Evolutionary conservation across 2,797 vertebrate genomes (phyloP).

Genomic region (Pristis pectinata): DNA sequence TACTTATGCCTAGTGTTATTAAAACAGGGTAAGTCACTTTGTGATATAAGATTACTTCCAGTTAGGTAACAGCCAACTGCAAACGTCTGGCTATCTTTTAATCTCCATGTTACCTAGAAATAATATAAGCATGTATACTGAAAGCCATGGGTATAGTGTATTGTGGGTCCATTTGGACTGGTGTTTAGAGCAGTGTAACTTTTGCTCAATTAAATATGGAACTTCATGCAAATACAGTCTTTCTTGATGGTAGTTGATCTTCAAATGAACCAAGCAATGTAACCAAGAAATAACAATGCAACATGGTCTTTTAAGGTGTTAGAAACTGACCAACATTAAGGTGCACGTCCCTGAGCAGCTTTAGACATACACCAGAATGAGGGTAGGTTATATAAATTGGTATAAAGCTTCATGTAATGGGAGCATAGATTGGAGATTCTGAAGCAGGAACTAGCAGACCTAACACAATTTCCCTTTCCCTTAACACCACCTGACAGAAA

Average conservation of each 20-base stretch:
- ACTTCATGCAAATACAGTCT: no score
- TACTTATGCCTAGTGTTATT: not conserved
- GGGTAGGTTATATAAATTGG: not conserved
- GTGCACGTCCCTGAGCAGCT: no score
- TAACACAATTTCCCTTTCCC: not conserved
- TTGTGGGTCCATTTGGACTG: no score
- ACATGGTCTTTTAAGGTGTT: no score
- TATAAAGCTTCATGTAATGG: not conserved
- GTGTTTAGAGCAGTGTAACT: no score
- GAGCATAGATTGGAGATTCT: not conserved
- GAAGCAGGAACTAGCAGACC: not conserved
- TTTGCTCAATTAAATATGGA: no score
- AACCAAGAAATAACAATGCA: no score
- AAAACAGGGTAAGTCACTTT: not conserved
- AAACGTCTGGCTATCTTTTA: not conserved
- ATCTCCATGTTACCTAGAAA: not conserved
- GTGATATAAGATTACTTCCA: not conserved
- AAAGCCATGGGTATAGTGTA: not conserved
- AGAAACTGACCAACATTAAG: no score
- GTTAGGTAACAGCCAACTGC: not conserved
- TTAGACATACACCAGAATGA: no score
- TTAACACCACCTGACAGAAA: not conserved
- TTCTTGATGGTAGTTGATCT: no score
- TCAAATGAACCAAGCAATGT: no score
- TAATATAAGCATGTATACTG: not conserved